These are phyloP conservation scores for Manacus vitellinus DNA, from an alignment of 2,113 vertebrate genomes.

Conservation along the genomic window DNA sequence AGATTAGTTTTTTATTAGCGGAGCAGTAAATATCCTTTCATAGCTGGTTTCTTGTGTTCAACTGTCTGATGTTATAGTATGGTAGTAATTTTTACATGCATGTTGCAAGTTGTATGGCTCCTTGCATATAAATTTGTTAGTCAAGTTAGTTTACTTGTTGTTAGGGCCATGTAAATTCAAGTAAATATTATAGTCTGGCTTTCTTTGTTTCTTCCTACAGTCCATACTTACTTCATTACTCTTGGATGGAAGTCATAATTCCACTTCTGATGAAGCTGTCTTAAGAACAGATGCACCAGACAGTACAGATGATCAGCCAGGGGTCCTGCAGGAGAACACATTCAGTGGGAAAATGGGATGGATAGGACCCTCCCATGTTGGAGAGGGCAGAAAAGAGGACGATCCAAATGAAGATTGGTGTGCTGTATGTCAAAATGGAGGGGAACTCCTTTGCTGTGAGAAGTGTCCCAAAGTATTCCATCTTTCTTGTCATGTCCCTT, in stretches of 20 bases:
- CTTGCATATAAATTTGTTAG: neutral
- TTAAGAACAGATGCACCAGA: constrained; percentile 77
- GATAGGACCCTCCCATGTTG: constrained; percentile 40
- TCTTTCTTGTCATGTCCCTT: constrained; percentile 82
- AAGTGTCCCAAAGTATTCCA: constrained; percentile 87
- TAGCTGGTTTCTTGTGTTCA: neutral
- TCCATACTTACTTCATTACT: constrained; percentile 78
- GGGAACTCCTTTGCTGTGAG: constrained; percentile 83
- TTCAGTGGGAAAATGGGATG: constrained; percentile 67
- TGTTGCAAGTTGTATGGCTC: neutral
- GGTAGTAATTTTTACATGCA: neutral
- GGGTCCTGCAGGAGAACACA: constrained; percentile 42
- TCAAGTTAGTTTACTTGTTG: neutral
- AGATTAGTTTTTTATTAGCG: neutral
- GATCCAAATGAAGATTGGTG: constrained; percentile 88
- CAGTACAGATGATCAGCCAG: constrained; percentile 79
- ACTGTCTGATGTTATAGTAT: neutral
- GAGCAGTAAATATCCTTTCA: neutral
- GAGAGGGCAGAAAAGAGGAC: constrained; percentile 79
- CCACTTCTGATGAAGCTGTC: constrained; percentile 57
- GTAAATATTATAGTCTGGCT: neutral
- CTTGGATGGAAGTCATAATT: constrained; percentile 68
- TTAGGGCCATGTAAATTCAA: neutral
- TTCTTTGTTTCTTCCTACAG: constrained; percentile 42
- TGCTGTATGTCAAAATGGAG: constrained; percentile 84